phyloP scores from a whole-genome alignment of 2,888 invertebrate species.

The Uloborus plumipes region DNA sequence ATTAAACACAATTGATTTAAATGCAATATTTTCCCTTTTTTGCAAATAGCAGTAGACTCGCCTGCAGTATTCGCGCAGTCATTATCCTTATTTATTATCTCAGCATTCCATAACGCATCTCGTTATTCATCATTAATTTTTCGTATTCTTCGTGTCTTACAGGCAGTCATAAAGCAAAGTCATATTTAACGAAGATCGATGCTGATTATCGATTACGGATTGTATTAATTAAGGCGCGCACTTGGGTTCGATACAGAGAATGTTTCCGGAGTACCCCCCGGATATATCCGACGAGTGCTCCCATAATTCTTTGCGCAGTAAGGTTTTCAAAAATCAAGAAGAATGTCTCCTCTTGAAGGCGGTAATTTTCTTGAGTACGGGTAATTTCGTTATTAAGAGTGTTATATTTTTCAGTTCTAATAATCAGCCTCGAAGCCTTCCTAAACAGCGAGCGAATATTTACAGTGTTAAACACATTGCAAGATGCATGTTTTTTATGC shows the following conservation, averaged over 20 bases:
- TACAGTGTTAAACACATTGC: too few species aligned
- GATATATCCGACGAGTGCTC: conserved; percentile 15
- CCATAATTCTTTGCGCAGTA: conserved; percentile 48
- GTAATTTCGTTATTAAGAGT: conserved; percentile 50
- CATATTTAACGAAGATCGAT: conserved; percentile 64
- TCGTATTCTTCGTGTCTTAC: conserved; percentile 61
- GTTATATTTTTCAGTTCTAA: conserved; percentile 29
- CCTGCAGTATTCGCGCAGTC: background rate
- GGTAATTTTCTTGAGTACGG: conserved; percentile 54
- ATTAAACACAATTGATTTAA: too few species aligned
- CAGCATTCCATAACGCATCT: conserved; percentile 7
- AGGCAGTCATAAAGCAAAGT: conserved; percentile 63
- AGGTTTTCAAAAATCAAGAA: conserved; percentile 52
- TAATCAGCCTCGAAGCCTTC: background rate
- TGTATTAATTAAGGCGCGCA: conserved; percentile 59
- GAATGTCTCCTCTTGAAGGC: conserved; percentile 50
- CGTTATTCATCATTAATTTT: conserved; percentile 61
- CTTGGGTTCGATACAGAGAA: conserved; percentile 7
- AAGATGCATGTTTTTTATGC: too few species aligned
- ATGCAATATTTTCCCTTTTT: too few species aligned
- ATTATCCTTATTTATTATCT: conserved; percentile 26
- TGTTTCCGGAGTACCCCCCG: conserved; percentile 27
- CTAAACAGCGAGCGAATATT: too few species aligned
- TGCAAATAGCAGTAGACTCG: too few species aligned
- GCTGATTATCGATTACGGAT: conserved; percentile 60